phyloP scores from a whole-genome alignment of 2,113 vertebrate genomes.

The Grammomys dolichurus region DNA sequence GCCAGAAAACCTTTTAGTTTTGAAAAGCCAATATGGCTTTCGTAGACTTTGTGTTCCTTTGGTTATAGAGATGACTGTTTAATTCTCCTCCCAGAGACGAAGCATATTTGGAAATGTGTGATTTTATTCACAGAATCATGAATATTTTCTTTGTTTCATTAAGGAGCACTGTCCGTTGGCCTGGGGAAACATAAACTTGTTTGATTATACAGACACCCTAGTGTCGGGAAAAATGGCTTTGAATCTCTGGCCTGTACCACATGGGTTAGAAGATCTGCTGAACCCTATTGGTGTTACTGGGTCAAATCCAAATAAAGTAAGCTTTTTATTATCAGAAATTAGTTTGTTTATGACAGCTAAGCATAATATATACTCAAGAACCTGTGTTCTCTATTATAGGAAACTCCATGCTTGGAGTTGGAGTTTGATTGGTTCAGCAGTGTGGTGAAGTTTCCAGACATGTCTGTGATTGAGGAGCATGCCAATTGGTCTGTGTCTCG shows the following conservation, averaged over 20 bases:
- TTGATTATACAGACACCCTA: slow-evolving; percentile 98
- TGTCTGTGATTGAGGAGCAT: slow-evolving; percentile 96
- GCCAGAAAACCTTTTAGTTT: neutral
- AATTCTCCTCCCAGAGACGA: slow-evolving; percentile 33
- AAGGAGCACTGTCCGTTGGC: slow-evolving; percentile 98
- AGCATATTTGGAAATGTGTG: slow-evolving; percentile 64
- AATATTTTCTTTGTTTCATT: slow-evolving; percentile 79
- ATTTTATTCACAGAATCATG: slow-evolving; percentile 63
- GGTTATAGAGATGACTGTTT: neutral
- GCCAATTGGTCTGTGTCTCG: slow-evolving; percentile 97
- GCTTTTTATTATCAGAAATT: slow-evolving; percentile 41
- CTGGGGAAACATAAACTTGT: slow-evolving; percentile 99
- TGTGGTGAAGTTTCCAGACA: slow-evolving; percentile 97
- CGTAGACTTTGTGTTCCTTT: slow-evolving; percentile 17
- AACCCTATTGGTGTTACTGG: slow-evolving; percentile 98
- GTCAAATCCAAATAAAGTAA: slow-evolving; percentile 98
- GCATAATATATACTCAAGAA: slow-evolving; percentile 5
- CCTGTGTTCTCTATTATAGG: slow-evolving; percentile 86
- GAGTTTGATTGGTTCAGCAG: slow-evolving; percentile 99
- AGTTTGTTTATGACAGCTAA: neutral
- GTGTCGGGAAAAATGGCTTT: slow-evolving; percentile 99
- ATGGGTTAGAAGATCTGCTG: slow-evolving; percentile 97
- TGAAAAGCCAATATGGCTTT: slow-evolving; percentile 56
- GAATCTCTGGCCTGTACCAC: slow-evolving; percentile 98
- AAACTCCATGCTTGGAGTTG: slow-evolving; percentile 98